Base-by-base conservation (phyloP, 2,888 invertebrate species). In the Campopleginae sp. region DNA sequence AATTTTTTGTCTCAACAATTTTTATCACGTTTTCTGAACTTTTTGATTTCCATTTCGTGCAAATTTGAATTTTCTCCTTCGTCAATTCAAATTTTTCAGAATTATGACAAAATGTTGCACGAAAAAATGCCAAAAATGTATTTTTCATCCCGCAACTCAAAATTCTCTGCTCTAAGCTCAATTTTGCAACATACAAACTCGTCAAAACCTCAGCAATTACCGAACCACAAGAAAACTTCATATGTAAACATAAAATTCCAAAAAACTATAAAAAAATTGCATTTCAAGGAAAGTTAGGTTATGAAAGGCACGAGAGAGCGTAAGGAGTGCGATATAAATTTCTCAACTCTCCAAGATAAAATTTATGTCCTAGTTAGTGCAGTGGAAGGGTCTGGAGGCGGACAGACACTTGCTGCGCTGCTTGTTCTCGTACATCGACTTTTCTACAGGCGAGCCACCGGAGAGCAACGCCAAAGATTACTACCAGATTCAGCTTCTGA, bases 361-460 rank as follows among this genome's bases (percentile, higher is more conserved):
- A 76, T 88, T 90, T 90, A 90, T 92, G 89, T 91, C 90, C 92
- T 94, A 98, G 98, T 96, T 98, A 95, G 97, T 98, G 93, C 96
- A 96, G 95, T 96, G 96, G 94, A 97, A 98, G 96, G 98, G 98
- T 95, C 96, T 98, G 95, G 98, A 98, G 96, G 98, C 98, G 95
- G 98, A 98, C 95, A 97, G 98, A 95, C 98, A 98, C 96, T 96
- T 98, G 94, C 96, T 98, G 95, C 98, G 98, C 95, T 98, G 98
- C 95, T 96, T 99, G 94, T 97, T 98, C 94, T 97, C 98, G 92
- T 96, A 96, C 92, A 96, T 98, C 94, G 97, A 98, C 94, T 97
- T 98, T 95, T 96, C 95, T 94, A 92, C 95, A 91, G 93, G 95
- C 94, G 94, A 96, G 89, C 95, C 96, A 87, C 95, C 95, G 86